These are phyloP conservation scores for Dryobotodes eremita DNA, from an alignment of 2,888 invertebrate genomes.

Conservation along the genomic window DNA sequence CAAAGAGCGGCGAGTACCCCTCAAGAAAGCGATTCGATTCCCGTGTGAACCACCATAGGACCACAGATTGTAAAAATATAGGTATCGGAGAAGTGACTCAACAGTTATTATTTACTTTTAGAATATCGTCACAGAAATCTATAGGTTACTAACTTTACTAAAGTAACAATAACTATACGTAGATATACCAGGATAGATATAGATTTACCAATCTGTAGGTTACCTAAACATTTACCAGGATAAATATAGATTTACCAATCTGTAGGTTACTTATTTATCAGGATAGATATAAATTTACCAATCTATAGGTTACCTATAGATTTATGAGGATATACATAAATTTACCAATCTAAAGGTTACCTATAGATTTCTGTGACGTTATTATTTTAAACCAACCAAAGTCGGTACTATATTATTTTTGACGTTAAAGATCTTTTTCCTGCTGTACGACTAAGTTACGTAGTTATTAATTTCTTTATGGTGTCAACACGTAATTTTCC, in stretches of 20 bases:
- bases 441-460: neutral
- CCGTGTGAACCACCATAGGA: slow-evolving; percentile 84
- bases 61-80: slow-evolving; percentile 66
- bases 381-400: neutral
- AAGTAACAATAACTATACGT: too few species aligned
- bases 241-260: neutral
- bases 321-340: neutral
- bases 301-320: neutral
- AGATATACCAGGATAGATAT: neutral
- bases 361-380: too few species aligned
- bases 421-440: neutral
- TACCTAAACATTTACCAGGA: neutral
- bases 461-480: slow-evolving; percentile 17
- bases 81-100: slow-evolving; percentile 38
- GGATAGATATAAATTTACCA: neutral
- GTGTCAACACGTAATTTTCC: slow-evolving; percentile 28
- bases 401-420: neutral
- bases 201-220: neutral
- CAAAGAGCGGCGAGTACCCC: slow-evolving; percentile 74
- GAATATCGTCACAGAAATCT: too few species aligned
- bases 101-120: neutral
- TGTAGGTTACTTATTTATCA: neutral
- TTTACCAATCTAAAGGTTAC: neutral
- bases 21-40: slow-evolving; percentile 85
- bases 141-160: too few species aligned